Base-by-base conservation (phyloP, 2,888 invertebrate species). In the Drosophila suboccidentalis region DNA sequence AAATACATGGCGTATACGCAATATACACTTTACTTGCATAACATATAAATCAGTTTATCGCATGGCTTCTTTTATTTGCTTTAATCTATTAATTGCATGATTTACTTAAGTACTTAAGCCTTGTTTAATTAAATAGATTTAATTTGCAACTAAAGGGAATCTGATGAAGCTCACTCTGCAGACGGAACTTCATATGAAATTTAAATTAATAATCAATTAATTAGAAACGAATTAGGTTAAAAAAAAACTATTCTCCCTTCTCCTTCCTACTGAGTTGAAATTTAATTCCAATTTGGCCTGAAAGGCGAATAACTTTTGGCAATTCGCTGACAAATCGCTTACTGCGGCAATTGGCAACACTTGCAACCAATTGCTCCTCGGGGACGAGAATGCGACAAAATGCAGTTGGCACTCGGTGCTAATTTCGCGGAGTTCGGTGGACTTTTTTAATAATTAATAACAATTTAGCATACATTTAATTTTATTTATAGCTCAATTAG, bases 401-500 rank as follows among this genome's bases (percentile, higher is more conserved):
- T 75, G 72, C 66, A 63, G n/a, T 76, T 58, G 53, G 44, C 44
- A 46, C 34, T 36, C 19, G 39, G n/a, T 26, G 29, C 38, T 46
- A 54, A 54, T 63, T 26, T 39, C 43, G 49, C 41, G 43, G 49
- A 15, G 15, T 29, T 51, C 19, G 32, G 32, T 67, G 66, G 74
- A 73, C 44, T 44, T 71, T 73, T 71, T 64, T 58, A 67, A 87
- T 87, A 87, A 89, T 85, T 84, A 84, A 87, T 86, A 82, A 80
- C 74, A 82, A 89, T 87, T 88, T 87, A 82, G 80, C 80, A 75
- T 78, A 75, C 74, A 89, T 80, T 85, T 87, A 71, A 76, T 89
- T 81, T 88, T 82, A 83, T 88, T 90, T 88, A 87, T 87, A 81
- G 78, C 87, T 75, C 87, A 87, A 87, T 90, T 90, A 87, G 81